Evolutionary conservation across 2,113 vertebrate genomes (phyloP).

Genomic region (Trinectes maculatus): DNA sequence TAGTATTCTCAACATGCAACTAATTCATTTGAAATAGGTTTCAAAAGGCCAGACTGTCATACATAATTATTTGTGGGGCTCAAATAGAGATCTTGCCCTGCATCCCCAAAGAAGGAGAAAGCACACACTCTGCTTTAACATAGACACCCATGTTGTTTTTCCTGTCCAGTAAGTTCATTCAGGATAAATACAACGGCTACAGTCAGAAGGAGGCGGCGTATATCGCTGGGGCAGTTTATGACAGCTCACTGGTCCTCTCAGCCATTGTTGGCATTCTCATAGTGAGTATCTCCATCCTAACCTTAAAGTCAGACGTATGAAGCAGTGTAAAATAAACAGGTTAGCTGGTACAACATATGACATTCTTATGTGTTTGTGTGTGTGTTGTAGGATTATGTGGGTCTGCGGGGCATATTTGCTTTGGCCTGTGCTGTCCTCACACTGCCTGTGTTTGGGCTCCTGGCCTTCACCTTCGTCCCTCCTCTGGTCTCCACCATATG

Average conservation of each 20-base stretch:
- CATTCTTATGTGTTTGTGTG: background rate
- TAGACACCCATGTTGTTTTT: background rate
- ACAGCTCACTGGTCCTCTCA: conserved; percentile 84
- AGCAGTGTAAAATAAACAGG: background rate
- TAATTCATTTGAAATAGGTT: background rate
- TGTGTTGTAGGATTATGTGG: conserved; percentile 77
- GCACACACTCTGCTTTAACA: background rate
- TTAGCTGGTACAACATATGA: background rate
- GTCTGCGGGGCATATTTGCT: conserved; percentile 82
- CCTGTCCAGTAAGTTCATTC: conserved; percentile 86
- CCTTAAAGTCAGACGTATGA: background rate
- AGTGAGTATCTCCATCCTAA: conserved; percentile 66
- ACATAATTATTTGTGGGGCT: background rate
- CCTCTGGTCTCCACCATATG: conserved; percentile 83
- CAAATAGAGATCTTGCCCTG: no score
- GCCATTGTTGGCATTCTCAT: conserved; percentile 83
- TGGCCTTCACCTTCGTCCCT: conserved; percentile 85
- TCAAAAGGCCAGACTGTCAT: background rate
- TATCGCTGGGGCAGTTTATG: conserved; percentile 83
- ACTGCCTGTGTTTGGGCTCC: conserved; percentile 82
- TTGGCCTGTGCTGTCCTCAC: conserved; percentile 79
- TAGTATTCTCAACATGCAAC: conserved; percentile 27
- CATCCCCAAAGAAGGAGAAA: background rate
- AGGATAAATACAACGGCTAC: conserved; percentile 86
- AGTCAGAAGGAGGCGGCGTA: conserved; percentile 83